Conservation (phyloP, 2,113 vertebrate species). For the Salvator merianae region DNA sequence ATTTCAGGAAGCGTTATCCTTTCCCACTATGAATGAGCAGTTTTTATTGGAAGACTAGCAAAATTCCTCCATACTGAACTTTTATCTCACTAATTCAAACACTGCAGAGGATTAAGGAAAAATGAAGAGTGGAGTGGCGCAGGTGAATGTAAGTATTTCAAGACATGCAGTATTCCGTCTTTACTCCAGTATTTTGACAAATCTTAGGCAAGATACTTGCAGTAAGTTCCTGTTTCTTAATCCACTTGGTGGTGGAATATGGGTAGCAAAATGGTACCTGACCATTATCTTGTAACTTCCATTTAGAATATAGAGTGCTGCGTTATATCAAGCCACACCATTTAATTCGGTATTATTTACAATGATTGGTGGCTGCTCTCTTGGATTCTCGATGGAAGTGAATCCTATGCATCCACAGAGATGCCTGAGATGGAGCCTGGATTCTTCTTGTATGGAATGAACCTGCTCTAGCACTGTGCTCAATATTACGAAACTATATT, state of each 20-base stretch:
- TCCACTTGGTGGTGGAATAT: too few species aligned
- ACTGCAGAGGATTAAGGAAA: constrained; percentile 29
- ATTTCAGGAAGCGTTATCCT: background rate
- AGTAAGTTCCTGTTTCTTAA: background rate
- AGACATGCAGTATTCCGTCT: background rate
- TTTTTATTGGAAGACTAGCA: constrained; percentile 22
- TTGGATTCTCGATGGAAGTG: background rate
- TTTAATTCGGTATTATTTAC: background rate
- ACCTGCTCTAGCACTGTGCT: background rate
- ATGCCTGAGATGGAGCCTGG: background rate
- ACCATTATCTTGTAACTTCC: background rate
- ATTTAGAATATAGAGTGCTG: background rate
- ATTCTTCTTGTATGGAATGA: background rate
- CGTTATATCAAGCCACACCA: background rate
- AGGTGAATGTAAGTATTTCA: constrained; percentile 65
- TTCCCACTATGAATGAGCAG: constrained; percentile 55
- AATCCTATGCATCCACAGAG: too few species aligned
- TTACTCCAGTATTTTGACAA: background rate
- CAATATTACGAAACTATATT: too few species aligned
- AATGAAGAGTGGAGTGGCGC: constrained; percentile 80
- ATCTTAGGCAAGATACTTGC: background rate
- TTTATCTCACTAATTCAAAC: background rate
- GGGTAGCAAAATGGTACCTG: background rate
- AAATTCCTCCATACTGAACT: constrained; percentile 24
- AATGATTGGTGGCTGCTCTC: too few species aligned